Percentiles rank a stretch among this genome's conserved stretches.
Conservation (phyloP, 2,797 vertebrate genomes). For the Rhyacichthys aspro region DNA sequence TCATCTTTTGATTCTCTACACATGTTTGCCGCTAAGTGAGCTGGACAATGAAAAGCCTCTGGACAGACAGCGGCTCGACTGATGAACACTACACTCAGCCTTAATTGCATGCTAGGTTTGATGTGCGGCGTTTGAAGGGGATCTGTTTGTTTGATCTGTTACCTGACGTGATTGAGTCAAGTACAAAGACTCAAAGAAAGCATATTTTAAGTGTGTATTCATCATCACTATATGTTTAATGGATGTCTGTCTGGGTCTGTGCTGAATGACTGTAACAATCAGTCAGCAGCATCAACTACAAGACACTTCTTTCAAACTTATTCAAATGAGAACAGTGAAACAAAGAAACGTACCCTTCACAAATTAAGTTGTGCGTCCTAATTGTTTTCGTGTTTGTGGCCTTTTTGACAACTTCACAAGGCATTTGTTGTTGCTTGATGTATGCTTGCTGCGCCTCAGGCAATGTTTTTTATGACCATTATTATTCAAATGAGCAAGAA, state of each 20-base stretch:
- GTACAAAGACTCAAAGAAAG: constrained; percentile 45
- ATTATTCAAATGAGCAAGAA: constrained; percentile 86
- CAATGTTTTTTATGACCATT: constrained; percentile 84
- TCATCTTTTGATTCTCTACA: constrained; percentile 65
- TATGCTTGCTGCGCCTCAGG: constrained; percentile 75
- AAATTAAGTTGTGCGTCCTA: constrained; percentile 80
- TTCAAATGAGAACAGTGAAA: constrained; percentile 77
- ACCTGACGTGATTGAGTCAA: constrained; percentile 67
- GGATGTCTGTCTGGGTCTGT: constrained; percentile 61
- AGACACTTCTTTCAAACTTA: constrained; percentile 76
- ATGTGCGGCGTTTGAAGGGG: constrained; percentile 80
- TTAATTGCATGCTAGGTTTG: constrained; percentile 80
- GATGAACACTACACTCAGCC: constrained; percentile 73
- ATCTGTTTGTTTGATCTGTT: constrained; percentile 77
- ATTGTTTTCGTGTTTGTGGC: constrained; percentile 82
- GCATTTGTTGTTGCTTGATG: constrained; percentile 81
- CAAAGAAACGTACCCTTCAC: constrained; percentile 68
- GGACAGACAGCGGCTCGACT: constrained; percentile 66
- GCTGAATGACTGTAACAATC: constrained; percentile 68
- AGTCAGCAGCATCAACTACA: constrained; percentile 70
- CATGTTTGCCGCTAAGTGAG: constrained; percentile 72
- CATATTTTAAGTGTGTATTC: constrained; percentile 39
- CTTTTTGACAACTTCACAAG: constrained; percentile 78
- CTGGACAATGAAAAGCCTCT: constrained; percentile 77
- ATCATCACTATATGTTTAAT: constrained; percentile 64